A percentile compares a stretch with the other conserved stretches of the same genome.
Conservation (phyloP, 2,797 vertebrate genomes). For the Glossophaga mutica region DNA sequence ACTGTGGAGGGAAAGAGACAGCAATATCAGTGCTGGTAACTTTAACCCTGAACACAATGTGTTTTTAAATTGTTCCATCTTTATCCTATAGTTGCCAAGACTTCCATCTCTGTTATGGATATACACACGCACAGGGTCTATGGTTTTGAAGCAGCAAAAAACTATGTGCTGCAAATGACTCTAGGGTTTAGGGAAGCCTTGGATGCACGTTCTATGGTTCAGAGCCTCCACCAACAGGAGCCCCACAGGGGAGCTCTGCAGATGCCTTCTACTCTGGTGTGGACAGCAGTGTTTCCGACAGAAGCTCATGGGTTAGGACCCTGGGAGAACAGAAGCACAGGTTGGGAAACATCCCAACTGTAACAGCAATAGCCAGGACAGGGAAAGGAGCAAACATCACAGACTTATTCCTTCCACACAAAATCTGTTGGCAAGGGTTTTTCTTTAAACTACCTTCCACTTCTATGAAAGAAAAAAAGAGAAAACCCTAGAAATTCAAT, state of each 20-base stretch:
- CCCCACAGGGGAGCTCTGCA: background rate
- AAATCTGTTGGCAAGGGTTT: background rate
- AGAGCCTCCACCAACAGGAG: background rate
- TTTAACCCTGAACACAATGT: background rate
- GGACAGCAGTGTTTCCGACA: background rate
- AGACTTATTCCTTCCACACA: constrained; percentile 27
- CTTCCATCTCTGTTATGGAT: background rate
- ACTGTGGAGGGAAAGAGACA: background rate
- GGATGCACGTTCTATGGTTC: background rate
- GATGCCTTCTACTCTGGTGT: background rate
- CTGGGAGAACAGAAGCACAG: background rate
- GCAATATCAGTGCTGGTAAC: background rate
- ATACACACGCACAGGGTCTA: background rate
- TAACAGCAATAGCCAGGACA: background rate
- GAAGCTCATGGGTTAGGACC: background rate
- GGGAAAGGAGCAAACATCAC: background rate
- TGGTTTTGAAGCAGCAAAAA: background rate
- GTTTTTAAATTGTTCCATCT: background rate
- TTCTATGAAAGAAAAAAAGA: background rate
- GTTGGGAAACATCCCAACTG: background rate
- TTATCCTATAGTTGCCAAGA: background rate
- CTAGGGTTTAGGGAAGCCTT: background rate
- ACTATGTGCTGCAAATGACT: background rate
- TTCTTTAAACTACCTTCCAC: constrained; percentile 5
- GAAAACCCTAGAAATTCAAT: constrained; percentile 15